A percentile compares a stretch with the other conserved stretches of the same genome.
These are phyloP conservation scores for Trogon melanurus DNA, from an alignment of 2,113 vertebrate species.

Conservation along the genomic window DNA sequence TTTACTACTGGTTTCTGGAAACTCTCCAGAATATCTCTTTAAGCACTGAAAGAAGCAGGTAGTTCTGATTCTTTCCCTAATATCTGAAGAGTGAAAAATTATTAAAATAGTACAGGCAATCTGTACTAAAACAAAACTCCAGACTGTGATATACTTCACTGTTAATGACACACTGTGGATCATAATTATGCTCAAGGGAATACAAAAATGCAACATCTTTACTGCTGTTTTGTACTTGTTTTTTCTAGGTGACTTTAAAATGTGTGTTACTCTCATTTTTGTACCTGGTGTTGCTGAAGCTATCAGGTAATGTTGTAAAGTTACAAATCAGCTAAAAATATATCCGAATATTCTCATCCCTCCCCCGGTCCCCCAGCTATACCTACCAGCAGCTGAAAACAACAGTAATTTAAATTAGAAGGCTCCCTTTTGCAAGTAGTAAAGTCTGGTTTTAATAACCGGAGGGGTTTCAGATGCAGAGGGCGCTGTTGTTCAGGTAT, in stretches of 20 bases:
- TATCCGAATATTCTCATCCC: background rate
- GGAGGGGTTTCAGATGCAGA: constrained; percentile 73
- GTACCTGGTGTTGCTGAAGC: background rate
- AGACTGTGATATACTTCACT: background rate
- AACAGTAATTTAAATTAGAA: constrained; percentile 52
- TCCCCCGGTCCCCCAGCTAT: background rate
- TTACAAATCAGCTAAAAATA: constrained; percentile 1
- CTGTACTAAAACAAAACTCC: background rate
- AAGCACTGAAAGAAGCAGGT: constrained; percentile 6
- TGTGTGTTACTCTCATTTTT: background rate
- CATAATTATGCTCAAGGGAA: background rate
- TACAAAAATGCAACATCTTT: background rate
- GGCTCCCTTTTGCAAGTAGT: constrained; percentile 12
- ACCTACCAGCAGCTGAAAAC: constrained; percentile 38
- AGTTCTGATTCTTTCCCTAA: background rate
- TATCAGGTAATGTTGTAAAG: constrained; percentile 2
- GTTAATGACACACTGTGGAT: background rate
- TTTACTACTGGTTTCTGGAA: constrained; percentile 15
- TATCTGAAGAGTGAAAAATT: background rate
- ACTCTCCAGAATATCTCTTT: background rate
- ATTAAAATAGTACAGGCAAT: background rate
- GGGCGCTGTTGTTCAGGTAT: constrained; percentile 83
- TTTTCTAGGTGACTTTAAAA: background rate
- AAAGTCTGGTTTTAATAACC: constrained; percentile 36
- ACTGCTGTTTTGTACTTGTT: background rate